A percentile compares a stretch with the other conserved stretches of the same genome.
Conservation (phyloP, 92 coral and sea anemone genomes). For the Phenganax stokvisi region DNA sequence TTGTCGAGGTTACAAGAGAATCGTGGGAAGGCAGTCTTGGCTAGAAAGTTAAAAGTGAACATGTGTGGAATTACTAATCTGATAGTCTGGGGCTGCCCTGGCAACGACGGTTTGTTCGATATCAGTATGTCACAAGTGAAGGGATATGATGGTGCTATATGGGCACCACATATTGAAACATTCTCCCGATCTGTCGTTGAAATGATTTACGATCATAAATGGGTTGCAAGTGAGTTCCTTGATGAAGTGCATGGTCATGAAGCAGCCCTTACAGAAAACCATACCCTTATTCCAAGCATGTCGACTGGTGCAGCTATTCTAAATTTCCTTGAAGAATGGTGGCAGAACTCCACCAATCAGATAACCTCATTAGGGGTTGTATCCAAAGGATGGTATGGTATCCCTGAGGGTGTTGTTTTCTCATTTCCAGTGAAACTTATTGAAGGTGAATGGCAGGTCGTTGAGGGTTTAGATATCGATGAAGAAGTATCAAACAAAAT, state of each 20-base stretch:
- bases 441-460: slow-evolving; percentile 71
- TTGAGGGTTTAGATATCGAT: slow-evolving; percentile 57
- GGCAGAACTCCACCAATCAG: slow-evolving; percentile 58
- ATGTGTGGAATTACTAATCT: slow-evolving; percentile 80
- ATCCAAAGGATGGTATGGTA: slow-evolving; percentile 86
- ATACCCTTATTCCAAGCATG: slow-evolving; percentile 45
- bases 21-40: slow-evolving; percentile 75
- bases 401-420: slow-evolving; percentile 78
- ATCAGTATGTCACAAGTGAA: slow-evolving; percentile 71
- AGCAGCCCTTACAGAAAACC: slow-evolving; percentile 40
- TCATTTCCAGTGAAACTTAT: slow-evolving; percentile 83
- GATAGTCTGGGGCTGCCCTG: slow-evolving; percentile 86
- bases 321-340: slow-evolving; percentile 66
- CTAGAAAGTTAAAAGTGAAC: slow-evolving; percentile 77
- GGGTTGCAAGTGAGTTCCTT: slow-evolving; percentile 74
- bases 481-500: slow-evolving; percentile 54
- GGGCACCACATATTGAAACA: slow-evolving; percentile 95
- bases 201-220: slow-evolving; percentile 95
- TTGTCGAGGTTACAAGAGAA: slow-evolving; percentile 81
- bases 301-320: slow-evolving; percentile 67
- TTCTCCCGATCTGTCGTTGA: slow-evolving; percentile 81
- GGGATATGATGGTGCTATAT: slow-evolving; percentile 96
- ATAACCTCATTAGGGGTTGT: slow-evolving; percentile 77
- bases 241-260: slow-evolving; percentile 57
- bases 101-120: slow-evolving; percentile 57